Base-by-base conservation (phyloP, 2,797 vertebrate species). In the Odontamblyopus rebecca region DNA sequence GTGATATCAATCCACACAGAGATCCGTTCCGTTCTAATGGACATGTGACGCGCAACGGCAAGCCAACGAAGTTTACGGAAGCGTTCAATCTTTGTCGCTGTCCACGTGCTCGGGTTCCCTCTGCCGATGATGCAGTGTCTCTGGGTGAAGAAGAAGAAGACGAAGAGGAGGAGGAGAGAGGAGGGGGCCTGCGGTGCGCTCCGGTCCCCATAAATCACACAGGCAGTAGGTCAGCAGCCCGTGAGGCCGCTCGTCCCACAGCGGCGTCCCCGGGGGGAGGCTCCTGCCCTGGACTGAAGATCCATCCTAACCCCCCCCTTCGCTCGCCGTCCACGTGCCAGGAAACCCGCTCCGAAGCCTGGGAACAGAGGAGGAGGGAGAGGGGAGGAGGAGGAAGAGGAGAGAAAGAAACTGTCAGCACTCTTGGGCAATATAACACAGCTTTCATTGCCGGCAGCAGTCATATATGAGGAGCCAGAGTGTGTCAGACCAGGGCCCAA, bases 151-250 rank as follows among this genome's bases (percentile, higher is more conserved):
- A 12, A 18, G 32, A 38, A 3, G 61, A 35, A 12, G 60, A 12
- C 19, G 32, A 35, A 9, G 30, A 38, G 7, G 61, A 35, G 61
- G 18, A n/a, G 30, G 76, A 19, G 84, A 38, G 76, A 68, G 79
- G 71, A 85, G 81, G 86, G 85, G 90, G 89, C 89, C 86, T 87
- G 91, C 87, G 87, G 30, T 4, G 85, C 85, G 83, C 88, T 82
- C 87, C 86, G 84, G 84, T 72, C 82, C 89, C 90, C 90, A 93
- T 94, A 92, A 92, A 94, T 95, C 92, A 93, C 80, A 7, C 69
- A 88, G 89, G 91, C 86, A 88, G 86, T 77, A 86, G 89, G 89
- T 92, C 90, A 93, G 83, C 87, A 87, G 89, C 89, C 92, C 87
- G 75, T 75, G 87, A 89, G 91, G 89, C 90, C 87, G 85, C 79